phyloP scores from a whole-genome alignment of 2,888 invertebrate species.

The Eupithecia pulchellata region DNA sequence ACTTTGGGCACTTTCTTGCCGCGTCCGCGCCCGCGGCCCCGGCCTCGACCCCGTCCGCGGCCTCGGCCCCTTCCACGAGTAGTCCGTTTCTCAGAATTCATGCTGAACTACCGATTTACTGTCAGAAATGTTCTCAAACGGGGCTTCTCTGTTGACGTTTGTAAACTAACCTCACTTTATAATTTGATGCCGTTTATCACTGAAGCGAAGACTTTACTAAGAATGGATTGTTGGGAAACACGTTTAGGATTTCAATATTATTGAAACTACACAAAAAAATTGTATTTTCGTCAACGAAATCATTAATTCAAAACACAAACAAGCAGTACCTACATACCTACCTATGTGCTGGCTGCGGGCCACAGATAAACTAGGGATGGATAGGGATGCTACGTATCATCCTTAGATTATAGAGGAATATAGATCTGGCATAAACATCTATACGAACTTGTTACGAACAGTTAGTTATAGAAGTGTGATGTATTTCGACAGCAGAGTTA shows the following conservation, averaged over 20 bases:
- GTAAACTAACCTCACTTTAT: slow-evolving; percentile 37
- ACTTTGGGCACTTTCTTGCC: slow-evolving; percentile 91
- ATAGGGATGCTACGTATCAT: too few relatives aligned
- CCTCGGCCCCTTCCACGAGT: slow-evolving; percentile 90
- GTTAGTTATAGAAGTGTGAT: too few relatives aligned
- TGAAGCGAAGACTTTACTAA: not conserved
- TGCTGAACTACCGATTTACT: slow-evolving; percentile 45
- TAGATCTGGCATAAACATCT: too few relatives aligned
- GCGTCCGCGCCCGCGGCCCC: slow-evolving; percentile 89
- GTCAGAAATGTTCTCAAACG: slow-evolving; percentile 18
- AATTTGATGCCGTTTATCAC: slow-evolving; percentile 15
- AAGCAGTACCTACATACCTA: too few relatives aligned
- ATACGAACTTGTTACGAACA: too few relatives aligned
- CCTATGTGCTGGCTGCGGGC: too few relatives aligned
- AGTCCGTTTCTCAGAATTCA: slow-evolving; percentile 86
- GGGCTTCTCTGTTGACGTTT: slow-evolving; percentile 20
- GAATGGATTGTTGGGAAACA: not conserved
- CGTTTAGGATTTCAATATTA: not conserved
- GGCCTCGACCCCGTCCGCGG: slow-evolving; percentile 91
- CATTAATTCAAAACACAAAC: not conserved
- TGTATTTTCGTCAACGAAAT: not conserved
- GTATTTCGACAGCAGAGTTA: too few relatives aligned
- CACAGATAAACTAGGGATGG: too few relatives aligned
- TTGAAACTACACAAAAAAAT: not conserved
- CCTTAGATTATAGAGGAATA: too few relatives aligned